Evolutionary conservation across 2,888 invertebrate genomes (phyloP).

Genomic region (Eremobia ochroleuca): DNA sequence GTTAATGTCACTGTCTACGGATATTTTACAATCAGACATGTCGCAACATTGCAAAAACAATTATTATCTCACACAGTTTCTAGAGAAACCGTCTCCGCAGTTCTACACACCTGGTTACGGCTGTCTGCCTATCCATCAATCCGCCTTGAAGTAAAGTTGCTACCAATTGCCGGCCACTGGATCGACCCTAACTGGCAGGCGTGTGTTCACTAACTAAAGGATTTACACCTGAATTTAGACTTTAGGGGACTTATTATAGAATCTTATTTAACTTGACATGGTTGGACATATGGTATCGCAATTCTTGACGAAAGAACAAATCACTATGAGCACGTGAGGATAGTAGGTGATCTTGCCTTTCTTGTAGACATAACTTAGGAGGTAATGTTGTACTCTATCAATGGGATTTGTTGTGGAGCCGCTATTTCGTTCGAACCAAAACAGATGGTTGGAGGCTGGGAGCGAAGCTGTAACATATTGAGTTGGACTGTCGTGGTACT

Average conservation of each 20-base stretch:
- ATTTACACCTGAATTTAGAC: slow-evolving; percentile 69
- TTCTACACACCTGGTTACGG: slow-evolving; percentile 79
- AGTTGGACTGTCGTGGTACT: slow-evolving; percentile 15
- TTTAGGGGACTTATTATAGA: slow-evolving; percentile 67
- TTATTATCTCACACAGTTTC: slow-evolving; percentile 78
- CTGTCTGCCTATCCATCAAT: slow-evolving; percentile 86
- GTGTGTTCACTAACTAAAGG: slow-evolving; percentile 50
- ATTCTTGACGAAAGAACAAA: slow-evolving; percentile 76
- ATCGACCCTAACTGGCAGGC: slow-evolving; percentile 80
- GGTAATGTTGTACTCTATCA: slow-evolving; percentile 72
- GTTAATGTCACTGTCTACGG: slow-evolving; percentile 63
- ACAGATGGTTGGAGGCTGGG: slow-evolving; percentile 19
- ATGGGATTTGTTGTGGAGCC: slow-evolving; percentile 68
- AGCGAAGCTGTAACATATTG: slow-evolving; percentile 25
- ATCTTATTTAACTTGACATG: slow-evolving; percentile 56
- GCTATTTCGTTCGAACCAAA: slow-evolving; percentile 40
- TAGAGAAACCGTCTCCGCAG: slow-evolving; percentile 78
- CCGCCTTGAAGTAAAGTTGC: slow-evolving; percentile 79
- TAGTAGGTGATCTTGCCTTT: slow-evolving; percentile 78
- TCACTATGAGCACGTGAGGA: slow-evolving; percentile 82
- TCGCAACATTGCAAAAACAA: slow-evolving; percentile 70
- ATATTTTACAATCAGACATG: slow-evolving; percentile 65
- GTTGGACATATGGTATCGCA: slow-evolving; percentile 74
- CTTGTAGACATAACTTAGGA: slow-evolving; percentile 68
- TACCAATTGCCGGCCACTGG: slow-evolving; percentile 80